These are phyloP conservation scores for Bombus soroeensis DNA, from an alignment of 1,140 invertebrate genomes.

Conservation along the genomic window DNA sequence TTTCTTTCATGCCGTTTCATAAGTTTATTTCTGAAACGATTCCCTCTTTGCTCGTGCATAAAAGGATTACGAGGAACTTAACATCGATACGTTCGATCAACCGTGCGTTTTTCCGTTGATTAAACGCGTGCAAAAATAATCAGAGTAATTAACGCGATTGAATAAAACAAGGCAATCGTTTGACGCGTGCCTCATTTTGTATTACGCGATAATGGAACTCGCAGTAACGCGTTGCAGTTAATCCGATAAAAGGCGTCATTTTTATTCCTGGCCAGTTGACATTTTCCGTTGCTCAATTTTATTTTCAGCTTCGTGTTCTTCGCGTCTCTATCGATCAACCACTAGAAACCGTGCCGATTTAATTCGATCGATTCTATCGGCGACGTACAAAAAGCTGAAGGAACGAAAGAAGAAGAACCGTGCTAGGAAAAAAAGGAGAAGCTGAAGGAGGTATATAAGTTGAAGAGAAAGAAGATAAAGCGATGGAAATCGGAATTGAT, in stretches of 20 bases:
- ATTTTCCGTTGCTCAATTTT: background rate
- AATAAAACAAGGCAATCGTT: constrained; percentile 3
- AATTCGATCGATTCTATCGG: constrained; percentile 37
- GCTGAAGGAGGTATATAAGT: background rate
- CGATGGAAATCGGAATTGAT: constrained; percentile 47
- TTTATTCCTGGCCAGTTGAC: background rate
- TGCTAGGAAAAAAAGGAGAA: constrained; percentile 2
- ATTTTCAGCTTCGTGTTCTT: too few relatives aligned
- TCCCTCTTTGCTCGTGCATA: background rate
- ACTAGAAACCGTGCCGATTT: background rate
- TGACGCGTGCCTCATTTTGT: background rate
- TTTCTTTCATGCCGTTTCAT: background rate
- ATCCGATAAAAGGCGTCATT: background rate
- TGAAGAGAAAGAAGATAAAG: background rate
- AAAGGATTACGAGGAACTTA: background rate
- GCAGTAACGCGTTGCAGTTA: background rate
- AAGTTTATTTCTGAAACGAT: background rate
- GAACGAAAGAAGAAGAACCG: background rate
- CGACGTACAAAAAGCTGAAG: background rate
- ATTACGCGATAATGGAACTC: background rate
- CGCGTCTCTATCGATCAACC: background rate
- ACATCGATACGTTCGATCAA: background rate
- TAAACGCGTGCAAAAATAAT: background rate
- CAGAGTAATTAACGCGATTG: background rate
- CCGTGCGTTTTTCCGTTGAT: background rate